Percentiles rank a stretch among this genome's conserved stretches.
Conservation (phyloP, 2,888 invertebrate genomes). For the Tricholauxania praeusta region DNA sequence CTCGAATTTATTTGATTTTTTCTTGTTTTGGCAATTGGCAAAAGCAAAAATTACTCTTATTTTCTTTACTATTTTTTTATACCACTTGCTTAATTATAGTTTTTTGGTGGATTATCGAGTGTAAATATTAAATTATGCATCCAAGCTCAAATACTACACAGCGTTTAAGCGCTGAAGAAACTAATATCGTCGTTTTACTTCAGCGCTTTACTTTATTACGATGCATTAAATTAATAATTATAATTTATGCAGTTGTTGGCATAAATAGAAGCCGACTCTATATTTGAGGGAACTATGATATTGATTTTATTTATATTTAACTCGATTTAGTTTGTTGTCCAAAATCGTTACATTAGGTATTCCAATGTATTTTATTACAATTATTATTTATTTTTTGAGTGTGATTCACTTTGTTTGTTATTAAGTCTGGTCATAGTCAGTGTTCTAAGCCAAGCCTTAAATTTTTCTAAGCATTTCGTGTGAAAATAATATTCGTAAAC, state of each 20-base stretch:
- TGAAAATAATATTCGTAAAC: background rate
- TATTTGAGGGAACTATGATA: no score
- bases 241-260: no score
- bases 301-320: no score
- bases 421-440: background rate
- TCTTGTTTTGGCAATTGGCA: no score
- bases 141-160: background rate
- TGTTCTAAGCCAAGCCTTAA: slow-evolving; percentile 12
- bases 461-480: background rate
- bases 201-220: no score
- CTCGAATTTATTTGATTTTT: slow-evolving; percentile 21
- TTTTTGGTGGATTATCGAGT: slow-evolving; percentile 7
- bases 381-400: background rate
- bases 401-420: slow-evolving; percentile 2
- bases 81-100: slow-evolving; percentile 2
- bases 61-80: background rate
- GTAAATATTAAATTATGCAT: slow-evolving; percentile 19
- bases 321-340: background rate
- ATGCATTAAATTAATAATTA: no score
- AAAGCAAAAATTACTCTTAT: background rate
- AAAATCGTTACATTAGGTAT: background rate
- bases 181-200: no score
- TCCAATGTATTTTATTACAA: background rate
- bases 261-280: no score
- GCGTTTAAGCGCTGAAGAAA: no score